Evolutionary conservation across 2,797 vertebrate species (phyloP).

Genomic region (Mergus octosetaceus): DNA sequence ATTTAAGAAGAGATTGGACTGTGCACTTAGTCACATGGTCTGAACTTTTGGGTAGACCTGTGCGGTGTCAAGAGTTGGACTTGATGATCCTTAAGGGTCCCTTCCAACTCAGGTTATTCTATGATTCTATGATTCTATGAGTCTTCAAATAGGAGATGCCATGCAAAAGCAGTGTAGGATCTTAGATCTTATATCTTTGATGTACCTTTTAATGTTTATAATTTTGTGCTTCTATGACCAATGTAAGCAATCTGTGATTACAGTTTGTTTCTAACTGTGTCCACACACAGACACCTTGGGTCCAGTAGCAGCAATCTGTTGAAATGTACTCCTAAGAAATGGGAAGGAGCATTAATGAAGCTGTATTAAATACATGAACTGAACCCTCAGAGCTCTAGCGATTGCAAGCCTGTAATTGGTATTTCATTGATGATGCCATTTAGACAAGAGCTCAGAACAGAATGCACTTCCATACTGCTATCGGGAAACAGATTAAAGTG

Average conservation of each 20-base stretch:
- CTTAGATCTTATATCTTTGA: not conserved
- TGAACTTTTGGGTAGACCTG: no score
- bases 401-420: not conserved
- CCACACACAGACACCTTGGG: not conserved
- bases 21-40: no score
- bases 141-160: not conserved
- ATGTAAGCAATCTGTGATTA: rapidly evolving
- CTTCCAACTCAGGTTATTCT: no score
- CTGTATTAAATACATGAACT: not conserved
- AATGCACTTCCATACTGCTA: not conserved
- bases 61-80: no score
- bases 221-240: not conserved
- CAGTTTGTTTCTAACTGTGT: not conserved
- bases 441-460: not conserved
- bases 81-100: no score
- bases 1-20: no score
- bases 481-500: not conserved
- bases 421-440: not conserved
- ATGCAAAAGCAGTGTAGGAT: not conserved
- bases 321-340: not conserved
- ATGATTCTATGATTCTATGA: no score
- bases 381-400: not conserved
- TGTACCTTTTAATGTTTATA: not conserved
- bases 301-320: not conserved
- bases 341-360: not conserved